Base-by-base conservation (phyloP, 1,140 invertebrate genomes). In the Planococcus citri region DNA sequence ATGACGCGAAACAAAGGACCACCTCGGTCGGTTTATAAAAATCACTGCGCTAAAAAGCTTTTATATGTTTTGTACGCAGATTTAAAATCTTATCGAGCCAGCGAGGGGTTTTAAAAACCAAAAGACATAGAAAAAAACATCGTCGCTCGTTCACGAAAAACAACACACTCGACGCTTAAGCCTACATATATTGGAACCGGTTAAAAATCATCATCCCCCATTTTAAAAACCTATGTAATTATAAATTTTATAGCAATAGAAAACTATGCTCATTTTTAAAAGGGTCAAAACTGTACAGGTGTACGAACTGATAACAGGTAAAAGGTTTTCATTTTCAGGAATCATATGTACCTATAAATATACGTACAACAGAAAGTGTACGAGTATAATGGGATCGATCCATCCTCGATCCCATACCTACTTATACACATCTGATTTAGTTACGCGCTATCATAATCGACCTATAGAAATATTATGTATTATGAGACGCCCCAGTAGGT, bases 211-310 rank as follows among this genome's bases (percentile, higher is more conserved):
- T n/a, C n/a, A n/a, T n/a, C n/a, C n/a, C n/a, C 57, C 57, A 60
- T 60, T 60, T 60, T 60, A 60, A 8, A 60, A 60, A 60, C 21
- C 8, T 8, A 20, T 60, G 57, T 60, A 60, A 9, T 60, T 60
- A 60, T 60, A 22, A 60, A 60, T 60, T 60, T 60, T 22, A 60
- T 60, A 60, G 57, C 17, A 60, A 60, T 60, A 60, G 57, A 20
- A 60, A 60, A 60, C 57, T 60, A 60, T n/a, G n/a, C 57, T 22
- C 21, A 60, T 60, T 60, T 60, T 60, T 60, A 60, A 60, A 60
- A 60, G 21, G 57, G 57, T 60, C 57, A 60, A 60, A 60, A 60
- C 21, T 6, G 20, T 60, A 60, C 57, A 60, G 57, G 57, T 60
- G 57, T 60, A 60, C n/a, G 57, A 20, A 60, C 20, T 22, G 57